Evolutionary conservation across 2,888 invertebrate species (phyloP), one percentile per base, ranked within the genome.

Genomic region (Uropetala carovei): DNA sequence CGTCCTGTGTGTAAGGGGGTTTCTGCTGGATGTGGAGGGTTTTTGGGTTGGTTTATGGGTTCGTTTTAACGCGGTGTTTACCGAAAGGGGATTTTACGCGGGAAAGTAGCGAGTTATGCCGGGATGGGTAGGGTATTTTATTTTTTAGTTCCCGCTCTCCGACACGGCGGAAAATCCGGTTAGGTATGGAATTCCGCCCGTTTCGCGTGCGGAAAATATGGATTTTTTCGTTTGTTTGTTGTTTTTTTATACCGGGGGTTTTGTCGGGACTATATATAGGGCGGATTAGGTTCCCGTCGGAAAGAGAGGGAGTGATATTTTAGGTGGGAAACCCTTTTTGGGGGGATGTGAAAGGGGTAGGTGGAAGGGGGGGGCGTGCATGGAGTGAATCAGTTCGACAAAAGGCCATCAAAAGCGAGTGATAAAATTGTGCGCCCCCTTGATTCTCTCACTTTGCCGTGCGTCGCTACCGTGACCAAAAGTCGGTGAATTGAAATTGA

Each of bases 401-500:
- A 68, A 68, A 18, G 13, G 75, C 22, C 22, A 75, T 75, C 75
- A 27, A 27, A 75, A 18, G 75, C 22, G 75, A 68, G 75, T 75
- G 18, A 27, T 75, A 27, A 75, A 75, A 75, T 75, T 75, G 75
- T 22, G 13, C 57, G 4, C 86, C 86, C 22, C 58, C 85, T 58
- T 86, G 57, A 22, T 56, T 18, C 84, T 16, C 59, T 11, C 16
- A 58, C 14, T 59, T 18, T 9, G 27, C 58, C 86, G 27, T 86
- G 16, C 86, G 3, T 27, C 30, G 59, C 85, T 60, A 16, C 59
- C 30, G 83, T 27, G 75, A 75, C 75, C 75, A 75, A 75, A 75
- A 68, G 64, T 3, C n/a, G 89, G 89, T 43, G 75, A 75, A 43
- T 68, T 13, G 89, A 68, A 89, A 89, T 89, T 64, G 89, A 89